Evolutionary conservation across 2,797 vertebrate species (phyloP).

Genomic region (Sebastes baramenuke): DNA sequence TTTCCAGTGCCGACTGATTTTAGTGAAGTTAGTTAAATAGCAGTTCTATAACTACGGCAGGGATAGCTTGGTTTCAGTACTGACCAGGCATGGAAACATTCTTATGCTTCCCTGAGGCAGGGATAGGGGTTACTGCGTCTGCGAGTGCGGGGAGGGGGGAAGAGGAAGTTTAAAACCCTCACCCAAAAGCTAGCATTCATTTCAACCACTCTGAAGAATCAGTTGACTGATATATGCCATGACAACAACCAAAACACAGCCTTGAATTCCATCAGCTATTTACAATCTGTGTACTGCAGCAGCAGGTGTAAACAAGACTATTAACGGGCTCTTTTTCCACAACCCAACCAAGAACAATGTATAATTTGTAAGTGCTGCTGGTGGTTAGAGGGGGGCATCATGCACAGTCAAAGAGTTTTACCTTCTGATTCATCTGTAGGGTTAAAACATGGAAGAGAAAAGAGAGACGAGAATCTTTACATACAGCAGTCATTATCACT

Average conservation of each 20-base stretch:
- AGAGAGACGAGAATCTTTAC: conserved; percentile 79
- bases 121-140: conserved; percentile 60
- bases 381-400: conserved; percentile 56
- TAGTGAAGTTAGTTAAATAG: conserved; percentile 61
- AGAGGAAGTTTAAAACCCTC: conserved; percentile 53
- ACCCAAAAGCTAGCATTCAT: conserved; percentile 29
- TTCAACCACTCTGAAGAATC: conserved; percentile 18
- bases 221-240: conserved; percentile 32
- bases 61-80: conserved; percentile 48
- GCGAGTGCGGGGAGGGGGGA: conserved; percentile 25
- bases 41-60: background rate
- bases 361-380: conserved; percentile 33
- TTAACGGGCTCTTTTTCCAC: conserved; percentile 18
- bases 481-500: conserved; percentile 47
- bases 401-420: conserved; percentile 88
- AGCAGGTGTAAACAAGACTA: background rate
- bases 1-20: conserved; percentile 16
- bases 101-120: conserved; percentile 67
- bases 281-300: background rate
- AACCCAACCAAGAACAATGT: conserved; percentile 18
- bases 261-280: background rate
- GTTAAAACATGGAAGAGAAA: conserved; percentile 89
- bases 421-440: conserved; percentile 98
- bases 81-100: conserved; percentile 69
- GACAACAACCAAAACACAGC: conserved; percentile 15